Conservation (phyloP, 2,113 vertebrate genomes). For the Microcebus lehilahytsara region DNA sequence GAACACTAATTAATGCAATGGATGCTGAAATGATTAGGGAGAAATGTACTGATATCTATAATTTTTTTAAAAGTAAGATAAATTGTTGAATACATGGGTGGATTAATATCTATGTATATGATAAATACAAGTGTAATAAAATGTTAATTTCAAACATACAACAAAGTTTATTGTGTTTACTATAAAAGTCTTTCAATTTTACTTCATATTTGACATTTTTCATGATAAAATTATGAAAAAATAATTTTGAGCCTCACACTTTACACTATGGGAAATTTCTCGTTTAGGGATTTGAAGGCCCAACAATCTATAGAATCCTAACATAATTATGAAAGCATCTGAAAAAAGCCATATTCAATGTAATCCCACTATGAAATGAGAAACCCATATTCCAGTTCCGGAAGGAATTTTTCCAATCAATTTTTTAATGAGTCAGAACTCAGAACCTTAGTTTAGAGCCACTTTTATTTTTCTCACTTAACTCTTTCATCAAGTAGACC, state of each 20-base stretch:
- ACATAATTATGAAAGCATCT: background rate
- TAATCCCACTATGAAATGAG: background rate
- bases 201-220: background rate
- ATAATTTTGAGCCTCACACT: background rate
- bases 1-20: background rate
- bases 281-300: background rate
- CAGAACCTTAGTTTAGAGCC: background rate
- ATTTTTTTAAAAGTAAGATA: background rate
- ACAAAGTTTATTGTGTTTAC: background rate
- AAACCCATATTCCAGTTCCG: background rate
- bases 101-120: background rate
- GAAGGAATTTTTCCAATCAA: background rate
- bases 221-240: background rate
- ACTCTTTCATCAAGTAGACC: background rate
- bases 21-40: background rate
- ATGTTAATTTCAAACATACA: background rate
- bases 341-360: background rate
- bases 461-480: background rate
- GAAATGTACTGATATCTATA: background rate
- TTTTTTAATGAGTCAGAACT: background rate
- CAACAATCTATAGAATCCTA: background rate
- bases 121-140: background rate
- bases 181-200: background rate
- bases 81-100: background rate
- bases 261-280: background rate